Base-by-base conservation (phyloP, 2,888 invertebrate species). In the Aphodius granarius region DNA sequence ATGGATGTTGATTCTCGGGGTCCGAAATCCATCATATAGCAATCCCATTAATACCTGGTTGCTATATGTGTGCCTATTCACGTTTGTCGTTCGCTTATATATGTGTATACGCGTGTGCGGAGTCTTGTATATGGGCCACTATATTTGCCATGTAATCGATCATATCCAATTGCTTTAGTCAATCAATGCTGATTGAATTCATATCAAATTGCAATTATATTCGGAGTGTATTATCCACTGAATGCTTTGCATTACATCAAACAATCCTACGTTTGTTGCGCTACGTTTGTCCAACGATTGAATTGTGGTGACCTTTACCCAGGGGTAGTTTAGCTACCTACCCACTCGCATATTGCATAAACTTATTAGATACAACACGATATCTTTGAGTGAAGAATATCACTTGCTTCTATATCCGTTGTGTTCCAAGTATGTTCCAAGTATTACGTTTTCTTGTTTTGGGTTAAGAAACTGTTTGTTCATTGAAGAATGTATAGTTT, bases 161-260 rank as follows among this genome's bases (percentile, higher is more conserved):
- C 68, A 68, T 20, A 68, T 68, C 21, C 68, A 68, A 68, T 68
- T 68, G 68, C 68, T 68, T 68, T 68, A 68, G 68, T 68, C 68
- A 68, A 68, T 68, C 68, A 68, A 68, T 68, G 21, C 21, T 22
- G 68, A 68, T 68, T 68, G 68, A 68, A 68, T 68, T 68, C 68
- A 68, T 68, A 68, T 68, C 68, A 68, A 68, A 68, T 68, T 68
- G 20, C 68, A 68, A 68, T 68, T 68, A 68, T 22, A 18, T 20
- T 13, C 9, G n/a, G n/a, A 21, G 68, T 20, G 22, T 68, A 21
- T 20, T 68, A 20, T 20, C 68, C 21, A 19, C n/a, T 68, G 68
- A 22, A n/a, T 22, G 68, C 68, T 68, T 68, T 68, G n/a, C 68
- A 68, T 68, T 20, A 68, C 43, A 6, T 43, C 43, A 43, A 43